Base-by-base conservation (phyloP, 1,140 invertebrate species). In the Onthophagus taurus region DNA sequence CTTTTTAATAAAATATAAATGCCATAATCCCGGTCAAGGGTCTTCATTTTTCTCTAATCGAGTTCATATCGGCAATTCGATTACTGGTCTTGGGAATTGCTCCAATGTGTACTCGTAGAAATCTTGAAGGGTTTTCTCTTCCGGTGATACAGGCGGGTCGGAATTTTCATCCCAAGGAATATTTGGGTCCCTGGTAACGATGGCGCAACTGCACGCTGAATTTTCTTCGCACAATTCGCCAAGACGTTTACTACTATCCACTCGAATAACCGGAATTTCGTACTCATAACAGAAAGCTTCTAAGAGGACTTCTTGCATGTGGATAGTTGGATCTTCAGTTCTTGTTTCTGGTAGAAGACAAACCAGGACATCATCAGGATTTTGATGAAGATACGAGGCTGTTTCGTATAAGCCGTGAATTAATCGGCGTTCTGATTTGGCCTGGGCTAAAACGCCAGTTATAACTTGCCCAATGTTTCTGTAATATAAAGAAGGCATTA, bases 281-380 rank as follows among this genome's bases (percentile, higher is more conserved):
- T 80, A 78, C 57, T 80, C 78, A 31, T 72, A 76, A 55, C 78
- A 81, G 54, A 78, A 80, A 2, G 78, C 78, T 53, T 80, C 75
- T n/a, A 81, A 59, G 0, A 81, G 61, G 3, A 80, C 77, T 53
- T 75, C 74, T 53, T 80, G 78, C 71, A 81, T 80, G 52, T 81
- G 78, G 2, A 72, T 77, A 16, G 77, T 71, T 6, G 75, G 72
- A 58, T 81, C 77, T 2, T 73, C 75, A 16, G 69, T 70, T 37
- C 70, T 63, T 13, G 72, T 72, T 46, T 74, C 69, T 3, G 76
- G 72, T 37, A 78, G 69, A 11, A 81, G 55, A 46, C 78, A 80
- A 50, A 81, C 75, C 2, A 80, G 64, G 1, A 76, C 76, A 8
- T 74, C 72, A 31, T 74, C 71, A 24, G 70, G 68, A 29, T 71